A percentile compares a stretch with the other conserved stretches of the same genome.
Conservation (phyloP, 2,797 vertebrate genomes). For the Masticophis lateralis region DNA sequence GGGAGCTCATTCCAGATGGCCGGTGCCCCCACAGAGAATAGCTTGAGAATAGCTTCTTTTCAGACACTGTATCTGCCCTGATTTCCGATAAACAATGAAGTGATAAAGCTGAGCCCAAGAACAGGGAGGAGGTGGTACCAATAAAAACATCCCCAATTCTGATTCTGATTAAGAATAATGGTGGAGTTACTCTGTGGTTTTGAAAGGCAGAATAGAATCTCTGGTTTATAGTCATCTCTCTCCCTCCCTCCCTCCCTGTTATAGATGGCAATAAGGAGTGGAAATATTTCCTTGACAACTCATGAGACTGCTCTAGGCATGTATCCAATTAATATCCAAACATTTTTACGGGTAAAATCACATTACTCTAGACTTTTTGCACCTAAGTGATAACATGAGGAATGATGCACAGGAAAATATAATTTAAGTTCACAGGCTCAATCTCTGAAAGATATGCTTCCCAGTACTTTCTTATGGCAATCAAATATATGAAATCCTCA, state of each 20-base stretch:
- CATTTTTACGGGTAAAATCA: background rate
- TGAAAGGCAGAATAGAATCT: background rate
- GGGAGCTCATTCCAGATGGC: too few species aligned
- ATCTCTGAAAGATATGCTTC: constrained; percentile 5
- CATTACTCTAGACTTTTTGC: background rate
- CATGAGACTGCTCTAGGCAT: background rate
- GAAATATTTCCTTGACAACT: background rate
- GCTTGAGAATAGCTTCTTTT: background rate
- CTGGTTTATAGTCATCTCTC: background rate
- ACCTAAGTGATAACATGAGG: constrained; percentile 1
- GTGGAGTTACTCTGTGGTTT: background rate
- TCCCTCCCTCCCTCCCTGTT: background rate
- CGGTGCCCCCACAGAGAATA: background rate
- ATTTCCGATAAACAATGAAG: background rate
- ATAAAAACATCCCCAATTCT: background rate
- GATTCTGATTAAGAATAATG: background rate
- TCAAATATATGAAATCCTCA: background rate
- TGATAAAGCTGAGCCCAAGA: background rate
- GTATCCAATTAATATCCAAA: background rate
- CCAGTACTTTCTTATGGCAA: background rate
- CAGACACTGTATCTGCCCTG: background rate
- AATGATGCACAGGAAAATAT: background rate
- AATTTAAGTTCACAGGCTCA: constrained; percentile 7
- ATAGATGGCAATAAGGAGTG: background rate
- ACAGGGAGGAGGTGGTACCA: background rate